phyloP scores from a whole-genome alignment of 2,113 vertebrate genomes.

The Oncorhynchus nerka region DNA sequence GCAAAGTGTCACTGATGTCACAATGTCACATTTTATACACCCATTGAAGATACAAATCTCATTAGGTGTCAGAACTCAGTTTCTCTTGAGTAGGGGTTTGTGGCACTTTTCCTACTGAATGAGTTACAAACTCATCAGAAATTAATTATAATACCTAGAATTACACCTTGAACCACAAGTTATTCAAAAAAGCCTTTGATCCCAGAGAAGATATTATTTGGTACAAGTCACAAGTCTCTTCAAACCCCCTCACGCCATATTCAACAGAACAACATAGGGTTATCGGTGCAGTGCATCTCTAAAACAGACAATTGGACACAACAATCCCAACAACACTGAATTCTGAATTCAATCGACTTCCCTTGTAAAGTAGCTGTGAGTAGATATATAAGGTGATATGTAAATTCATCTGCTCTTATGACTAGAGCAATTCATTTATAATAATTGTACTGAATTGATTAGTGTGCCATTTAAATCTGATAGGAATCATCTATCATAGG shows the following conservation, averaged over 20 bases:
- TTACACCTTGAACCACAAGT: neutral
- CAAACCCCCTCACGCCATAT: slow-evolving; percentile 45
- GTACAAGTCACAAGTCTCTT: neutral
- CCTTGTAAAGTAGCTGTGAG: no score
- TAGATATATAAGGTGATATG: no score
- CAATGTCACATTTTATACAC: neutral
- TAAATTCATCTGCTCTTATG: no score
- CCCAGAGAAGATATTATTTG: neutral
- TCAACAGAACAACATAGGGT: slow-evolving; percentile 68
- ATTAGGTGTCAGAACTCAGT: neutral
- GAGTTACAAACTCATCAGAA: neutral
- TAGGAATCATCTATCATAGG: slow-evolving; percentile 12
- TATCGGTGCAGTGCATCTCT: slow-evolving; percentile 49
- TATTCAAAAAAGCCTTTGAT: neutral
- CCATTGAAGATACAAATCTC: neutral
- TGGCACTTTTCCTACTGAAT: neutral
- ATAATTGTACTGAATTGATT: slow-evolving; percentile 36
- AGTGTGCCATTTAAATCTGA: slow-evolving; percentile 44
- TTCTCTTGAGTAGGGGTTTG: neutral
- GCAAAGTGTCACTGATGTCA: neutral
- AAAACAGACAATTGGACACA: slow-evolving; percentile 59
- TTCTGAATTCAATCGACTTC: slow-evolving; percentile 10
- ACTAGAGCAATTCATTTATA: slow-evolving; percentile 26
- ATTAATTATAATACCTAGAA: neutral
- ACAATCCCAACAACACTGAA: slow-evolving; percentile 44